Base-by-base conservation (phyloP, 53 echinoderm and acorn worm genomes). In the Stichopus horrens region DNA sequence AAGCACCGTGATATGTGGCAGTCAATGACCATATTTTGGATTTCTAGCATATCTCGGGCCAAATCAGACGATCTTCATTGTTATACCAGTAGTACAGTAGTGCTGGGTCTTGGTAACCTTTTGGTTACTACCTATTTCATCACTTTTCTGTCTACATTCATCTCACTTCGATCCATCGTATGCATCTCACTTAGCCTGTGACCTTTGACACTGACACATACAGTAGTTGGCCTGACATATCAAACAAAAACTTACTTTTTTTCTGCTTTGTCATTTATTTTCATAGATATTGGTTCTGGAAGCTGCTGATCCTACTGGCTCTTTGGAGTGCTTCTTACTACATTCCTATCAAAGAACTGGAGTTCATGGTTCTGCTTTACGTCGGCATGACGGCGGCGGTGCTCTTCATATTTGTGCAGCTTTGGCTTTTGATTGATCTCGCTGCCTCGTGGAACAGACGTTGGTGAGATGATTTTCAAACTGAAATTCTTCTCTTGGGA, bases 391-490 rank as follows among this genome's bases (percentile, higher is more conserved):
- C 83, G 10, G 98, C 94, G 2, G 95, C 92, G 0, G 82, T 74
- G 52, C 52, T 90, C n/a, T 98, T 98, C 73, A 98, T 98, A 9
- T 73, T 98, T 21, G 91, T 98, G 73, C 98, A 98, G 76, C 94
- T 98, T 21, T 94, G 92, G 92, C 92, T 98, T 77, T 89, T 98
- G 88, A 89, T 98, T 14, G 98, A 98, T 54, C 93, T 98, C 86
- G 98, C 98, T 2, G 88, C 90, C 4, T 93, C 95, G 0, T 94
- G 94, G 98, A 95, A 98, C 74, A 20, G 67, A 6, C 90, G 80
- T 5, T 98, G 98, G 98, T 98, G 88, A 92, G 92, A 18, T 58
- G 37, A 37, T 37, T 37, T 37, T 37, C 37, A 37, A 37, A 37
- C 2, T 37, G 37, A 37, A 37, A 37, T 37, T 37, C 37, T 37